These are phyloP conservation scores for Lithobates pipiens DNA, from an alignment of 2,797 vertebrate species.

Conservation along the genomic window DNA sequence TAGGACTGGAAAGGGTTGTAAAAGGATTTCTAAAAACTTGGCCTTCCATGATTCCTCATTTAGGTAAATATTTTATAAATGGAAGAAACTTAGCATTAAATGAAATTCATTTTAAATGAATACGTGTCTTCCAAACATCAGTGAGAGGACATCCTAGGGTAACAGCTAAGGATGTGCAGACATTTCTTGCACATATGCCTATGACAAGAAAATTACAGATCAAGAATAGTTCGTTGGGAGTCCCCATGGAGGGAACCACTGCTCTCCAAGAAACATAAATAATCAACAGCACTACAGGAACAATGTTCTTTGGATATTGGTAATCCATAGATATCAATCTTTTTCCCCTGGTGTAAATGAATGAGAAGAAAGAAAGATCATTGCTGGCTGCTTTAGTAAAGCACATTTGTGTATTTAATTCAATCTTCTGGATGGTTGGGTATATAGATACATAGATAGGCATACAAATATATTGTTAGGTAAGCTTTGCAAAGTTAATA, in stretches of 20 bases:
- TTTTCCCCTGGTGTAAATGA: not conserved
- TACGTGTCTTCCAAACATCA: too few species aligned
- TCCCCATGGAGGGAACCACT: not conserved
- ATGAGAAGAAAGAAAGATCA: not conserved
- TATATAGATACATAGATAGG: not conserved
- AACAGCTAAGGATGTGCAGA: not conserved
- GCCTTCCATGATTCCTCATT: not conserved
- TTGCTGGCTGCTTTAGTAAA: not conserved
- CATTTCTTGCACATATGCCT: not conserved
- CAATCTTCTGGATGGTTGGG: not conserved
- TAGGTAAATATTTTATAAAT: not conserved
- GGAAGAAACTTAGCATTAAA: not conserved
- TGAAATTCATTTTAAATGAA: not conserved
- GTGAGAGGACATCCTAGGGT: not conserved
- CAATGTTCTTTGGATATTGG: not conserved
- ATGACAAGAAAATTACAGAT: not conserved
- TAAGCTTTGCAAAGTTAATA: not conserved
- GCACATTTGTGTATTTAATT: not conserved
- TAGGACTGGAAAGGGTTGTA: not conserved
- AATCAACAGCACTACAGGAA: not conserved
- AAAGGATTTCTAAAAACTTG: not conserved
- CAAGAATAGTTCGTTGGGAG: not conserved
- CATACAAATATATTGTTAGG: not conserved
- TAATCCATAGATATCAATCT: not conserved
- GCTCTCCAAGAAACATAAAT: not conserved